Evolutionary conservation across 2,797 vertebrate genomes (phyloP).

Genomic region (Eptatretus atami): DNA sequence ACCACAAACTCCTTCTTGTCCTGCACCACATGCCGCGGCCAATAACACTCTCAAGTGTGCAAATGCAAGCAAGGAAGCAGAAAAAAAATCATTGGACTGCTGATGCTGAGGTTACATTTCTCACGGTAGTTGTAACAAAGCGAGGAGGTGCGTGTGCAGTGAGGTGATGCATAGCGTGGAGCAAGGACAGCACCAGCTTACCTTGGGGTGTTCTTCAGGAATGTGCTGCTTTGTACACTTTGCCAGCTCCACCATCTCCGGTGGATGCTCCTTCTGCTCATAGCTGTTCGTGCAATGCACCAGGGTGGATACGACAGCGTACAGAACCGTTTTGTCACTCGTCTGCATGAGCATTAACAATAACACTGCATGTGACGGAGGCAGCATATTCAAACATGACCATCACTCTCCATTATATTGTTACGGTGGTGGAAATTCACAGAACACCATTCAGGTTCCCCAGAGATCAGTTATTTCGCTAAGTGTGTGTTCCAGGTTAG

Average conservation of each 20-base stretch:
- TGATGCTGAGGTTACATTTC: background rate
- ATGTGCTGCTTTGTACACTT: constrained; percentile 93
- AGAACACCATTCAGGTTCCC: no score
- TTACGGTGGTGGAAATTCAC: no score
- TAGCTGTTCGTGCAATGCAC: constrained; percentile 97
- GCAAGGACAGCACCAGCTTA: constrained; percentile 11
- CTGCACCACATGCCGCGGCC: constrained; percentile 14
- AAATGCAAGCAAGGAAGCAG: background rate
- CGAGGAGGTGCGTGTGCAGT: background rate
- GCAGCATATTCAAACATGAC: background rate
- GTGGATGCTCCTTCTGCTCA: constrained; percentile 52
- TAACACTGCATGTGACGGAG: background rate
- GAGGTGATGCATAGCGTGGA: background rate
- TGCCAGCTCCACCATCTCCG: constrained; percentile 79
- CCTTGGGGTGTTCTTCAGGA: constrained; percentile 84
- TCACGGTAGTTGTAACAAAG: background rate
- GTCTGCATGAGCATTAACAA: constrained; percentile 20
- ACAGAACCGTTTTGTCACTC: constrained; percentile 63
- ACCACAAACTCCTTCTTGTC: constrained; percentile 38
- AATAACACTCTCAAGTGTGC: no score
- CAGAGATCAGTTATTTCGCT: no score
- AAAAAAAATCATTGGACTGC: background rate
- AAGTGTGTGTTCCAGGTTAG: no score
- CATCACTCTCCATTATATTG: no score
- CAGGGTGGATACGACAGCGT: constrained; percentile 53